Conservation (phyloP, 1,140 invertebrate species). For the Diprion similis region DNA sequence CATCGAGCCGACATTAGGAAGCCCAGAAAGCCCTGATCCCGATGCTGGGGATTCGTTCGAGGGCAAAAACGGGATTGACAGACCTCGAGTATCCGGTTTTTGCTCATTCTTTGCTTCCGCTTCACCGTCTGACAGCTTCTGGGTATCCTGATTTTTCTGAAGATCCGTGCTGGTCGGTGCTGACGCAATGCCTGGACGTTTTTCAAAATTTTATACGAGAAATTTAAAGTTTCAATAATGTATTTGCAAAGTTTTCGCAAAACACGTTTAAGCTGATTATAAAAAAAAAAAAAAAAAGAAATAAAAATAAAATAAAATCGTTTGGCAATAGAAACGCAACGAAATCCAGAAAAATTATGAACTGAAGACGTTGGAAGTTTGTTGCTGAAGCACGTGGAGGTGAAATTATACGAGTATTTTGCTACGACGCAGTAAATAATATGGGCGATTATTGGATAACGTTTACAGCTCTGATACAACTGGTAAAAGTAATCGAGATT, state of each 20-base stretch:
- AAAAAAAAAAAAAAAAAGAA: too few relatives aligned
- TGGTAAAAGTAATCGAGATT: neutral
- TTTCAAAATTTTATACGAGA: neutral
- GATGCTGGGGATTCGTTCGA: neutral
- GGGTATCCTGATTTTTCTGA: neutral
- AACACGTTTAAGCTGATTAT: too few relatives aligned
- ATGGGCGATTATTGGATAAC: too few relatives aligned
- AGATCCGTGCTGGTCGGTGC: neutral
- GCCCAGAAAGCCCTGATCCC: neutral
- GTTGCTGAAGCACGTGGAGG: too few relatives aligned
- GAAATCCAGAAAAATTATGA: too few relatives aligned
- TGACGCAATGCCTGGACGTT: slow-evolving; percentile 29
- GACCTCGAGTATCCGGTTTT: neutral
- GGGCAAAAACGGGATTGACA: neutral
- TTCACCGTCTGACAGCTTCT: neutral
- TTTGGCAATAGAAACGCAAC: too few relatives aligned
- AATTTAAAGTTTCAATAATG: too few relatives aligned
- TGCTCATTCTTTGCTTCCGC: neutral
- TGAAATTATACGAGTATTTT: too few relatives aligned
- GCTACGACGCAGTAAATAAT: too few relatives aligned
- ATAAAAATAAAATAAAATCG: too few relatives aligned
- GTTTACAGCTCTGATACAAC: neutral
- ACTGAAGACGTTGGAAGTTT: too few relatives aligned
- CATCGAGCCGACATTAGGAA: neutral
- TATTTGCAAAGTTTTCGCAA: too few relatives aligned